Evolutionary conservation across 1,140 invertebrate species (phyloP).

Genomic region (Cherax destructor): DNA sequence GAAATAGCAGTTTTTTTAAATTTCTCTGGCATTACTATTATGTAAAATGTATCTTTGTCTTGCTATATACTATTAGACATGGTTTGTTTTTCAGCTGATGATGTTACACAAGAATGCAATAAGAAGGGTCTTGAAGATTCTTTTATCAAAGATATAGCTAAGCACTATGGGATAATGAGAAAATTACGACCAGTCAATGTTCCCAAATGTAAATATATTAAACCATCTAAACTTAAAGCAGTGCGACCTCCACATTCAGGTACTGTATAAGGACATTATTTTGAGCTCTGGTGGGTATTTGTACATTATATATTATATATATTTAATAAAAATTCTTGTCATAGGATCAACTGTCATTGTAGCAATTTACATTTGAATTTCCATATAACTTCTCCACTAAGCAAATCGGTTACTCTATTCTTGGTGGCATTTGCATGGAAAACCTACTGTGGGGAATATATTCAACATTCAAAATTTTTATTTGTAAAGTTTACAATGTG

Average conservation of each 20-base stretch:
- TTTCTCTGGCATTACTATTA: too few species aligned
- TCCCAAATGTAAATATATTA: conserved; percentile 10
- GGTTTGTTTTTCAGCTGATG: conserved; percentile 22
- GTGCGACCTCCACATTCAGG: conserved; percentile 5
- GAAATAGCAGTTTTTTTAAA: too few species aligned
- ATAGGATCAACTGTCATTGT: not conserved
- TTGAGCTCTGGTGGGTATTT: not conserved
- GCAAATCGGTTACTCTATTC: too few species aligned
- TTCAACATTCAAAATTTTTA: too few species aligned
- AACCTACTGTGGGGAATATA: too few species aligned
- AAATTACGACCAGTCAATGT: conserved; percentile 29
- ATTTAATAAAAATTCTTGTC: too few species aligned
- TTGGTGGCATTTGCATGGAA: too few species aligned
- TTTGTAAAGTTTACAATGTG: too few species aligned
- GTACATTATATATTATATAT: not conserved
- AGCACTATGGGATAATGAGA: conserved; percentile 10
- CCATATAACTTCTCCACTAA: too few species aligned
- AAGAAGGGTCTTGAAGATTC: conserved; percentile 44
- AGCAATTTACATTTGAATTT: too few species aligned
- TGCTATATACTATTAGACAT: too few species aligned
- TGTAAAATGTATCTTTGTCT: too few species aligned
- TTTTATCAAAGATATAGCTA: conserved; percentile 16
- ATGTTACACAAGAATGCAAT: conserved; percentile 15
- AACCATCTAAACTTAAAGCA: conserved; percentile 14
- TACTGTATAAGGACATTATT: not conserved